Percentiles rank a stretch among this genome's conserved stretches.
These are phyloP conservation scores for Spheniscus mendiculus DNA, from an alignment of 2,113 vertebrate genomes.

Conservation along the genomic window DNA sequence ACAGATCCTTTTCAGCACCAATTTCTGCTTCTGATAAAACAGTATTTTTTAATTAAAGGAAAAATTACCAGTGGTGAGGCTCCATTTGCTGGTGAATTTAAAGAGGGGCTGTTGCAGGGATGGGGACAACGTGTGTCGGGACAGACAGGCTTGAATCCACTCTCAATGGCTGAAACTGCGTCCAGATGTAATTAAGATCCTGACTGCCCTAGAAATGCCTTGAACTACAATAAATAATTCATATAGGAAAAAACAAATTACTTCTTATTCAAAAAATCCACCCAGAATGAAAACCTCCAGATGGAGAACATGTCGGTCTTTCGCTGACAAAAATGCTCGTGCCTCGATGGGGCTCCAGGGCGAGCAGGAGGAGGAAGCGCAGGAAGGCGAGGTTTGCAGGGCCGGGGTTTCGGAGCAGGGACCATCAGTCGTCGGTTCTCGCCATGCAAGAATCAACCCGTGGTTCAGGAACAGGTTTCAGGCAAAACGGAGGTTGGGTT, in stretches of 20 bases:
- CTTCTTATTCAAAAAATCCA: not conserved
- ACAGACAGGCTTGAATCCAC: not conserved
- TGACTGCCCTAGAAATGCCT: not conserved
- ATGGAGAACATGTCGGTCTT: accelerated
- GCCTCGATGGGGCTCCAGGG: not conserved
- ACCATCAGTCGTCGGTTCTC: accelerated
- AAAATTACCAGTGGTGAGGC: not conserved
- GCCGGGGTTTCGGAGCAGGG: not conserved
- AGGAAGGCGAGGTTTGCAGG: too few relatives aligned
- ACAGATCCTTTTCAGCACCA: not conserved
- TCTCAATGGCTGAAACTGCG: accelerated
- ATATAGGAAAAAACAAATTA: not conserved
- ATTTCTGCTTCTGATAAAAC: not conserved
- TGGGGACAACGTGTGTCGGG: not conserved
- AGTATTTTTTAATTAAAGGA: not conserved
- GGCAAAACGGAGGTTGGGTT: not conserved
- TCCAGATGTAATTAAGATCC: not conserved
- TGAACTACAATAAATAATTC: not conserved
- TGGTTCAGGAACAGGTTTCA: not conserved
- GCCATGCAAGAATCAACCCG: not conserved
- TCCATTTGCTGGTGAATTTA: not conserved
- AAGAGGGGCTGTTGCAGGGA: not conserved
- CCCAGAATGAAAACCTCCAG: not conserved
- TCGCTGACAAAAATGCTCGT: accelerated
- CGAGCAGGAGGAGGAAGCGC: not conserved